Evolutionary conservation across 2,888 invertebrate genomes (phyloP).

Genomic region (Argyra leucocephala): DNA sequence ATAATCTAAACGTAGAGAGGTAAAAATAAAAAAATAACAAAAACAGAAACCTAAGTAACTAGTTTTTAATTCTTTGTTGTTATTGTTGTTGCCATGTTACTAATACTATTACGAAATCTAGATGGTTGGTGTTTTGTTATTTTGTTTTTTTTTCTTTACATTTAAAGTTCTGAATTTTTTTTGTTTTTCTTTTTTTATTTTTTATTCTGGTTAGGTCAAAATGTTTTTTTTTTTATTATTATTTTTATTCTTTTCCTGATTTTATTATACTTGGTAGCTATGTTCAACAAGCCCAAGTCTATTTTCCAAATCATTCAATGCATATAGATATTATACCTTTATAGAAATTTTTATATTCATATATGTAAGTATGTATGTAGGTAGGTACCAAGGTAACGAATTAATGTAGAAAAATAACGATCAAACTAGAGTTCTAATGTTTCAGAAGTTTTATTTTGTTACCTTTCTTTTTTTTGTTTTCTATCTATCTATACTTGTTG

Average conservation of each 20-base stretch:
- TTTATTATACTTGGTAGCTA: neutral
- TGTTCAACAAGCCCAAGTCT: too few relatives aligned
- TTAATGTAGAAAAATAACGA: too few relatives aligned
- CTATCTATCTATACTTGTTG: too few relatives aligned
- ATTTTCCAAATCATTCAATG: too few relatives aligned
- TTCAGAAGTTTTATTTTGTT: too few relatives aligned
- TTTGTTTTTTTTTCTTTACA: neutral
- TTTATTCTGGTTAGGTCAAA: neutral
- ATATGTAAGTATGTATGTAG: too few relatives aligned
- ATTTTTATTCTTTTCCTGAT: neutral
- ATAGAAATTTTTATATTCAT: too few relatives aligned
- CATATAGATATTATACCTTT: too few relatives aligned
- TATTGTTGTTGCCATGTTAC: neutral
- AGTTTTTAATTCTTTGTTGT: neutral
- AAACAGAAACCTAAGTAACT: neutral
- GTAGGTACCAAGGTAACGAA: too few relatives aligned
- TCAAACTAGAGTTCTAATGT: too few relatives aligned
- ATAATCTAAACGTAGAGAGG: neutral
- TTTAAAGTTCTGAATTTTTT: neutral
- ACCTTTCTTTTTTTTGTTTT: too few relatives aligned
- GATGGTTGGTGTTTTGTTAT: neutral
- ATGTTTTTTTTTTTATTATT: neutral
- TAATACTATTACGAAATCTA: neutral
- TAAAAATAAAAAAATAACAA: neutral
- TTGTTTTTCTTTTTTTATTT: neutral